Conservation (phyloP, 2,113 vertebrate genomes). For the Gopherus flavomarginatus region DNA sequence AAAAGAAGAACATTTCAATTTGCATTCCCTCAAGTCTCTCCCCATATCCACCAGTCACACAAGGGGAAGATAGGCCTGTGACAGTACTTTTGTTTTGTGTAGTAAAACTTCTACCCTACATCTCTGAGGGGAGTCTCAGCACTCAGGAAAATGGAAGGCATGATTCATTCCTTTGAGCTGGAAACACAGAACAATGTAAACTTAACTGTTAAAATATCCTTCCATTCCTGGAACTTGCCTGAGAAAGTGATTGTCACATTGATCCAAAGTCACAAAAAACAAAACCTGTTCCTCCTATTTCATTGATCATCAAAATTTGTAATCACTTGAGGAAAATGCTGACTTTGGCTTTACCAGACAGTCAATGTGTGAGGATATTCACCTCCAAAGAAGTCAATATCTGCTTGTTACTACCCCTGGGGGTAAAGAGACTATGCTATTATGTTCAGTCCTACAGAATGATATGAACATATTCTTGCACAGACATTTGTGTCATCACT, state of each 20-base stretch:
- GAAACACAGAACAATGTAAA: background rate
- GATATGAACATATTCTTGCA: rapidly evolving
- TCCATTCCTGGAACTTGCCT: background rate
- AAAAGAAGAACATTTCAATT: background rate
- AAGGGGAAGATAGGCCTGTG: background rate
- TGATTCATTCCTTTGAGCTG: background rate
- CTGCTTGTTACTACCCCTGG: background rate
- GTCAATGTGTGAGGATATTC: background rate
- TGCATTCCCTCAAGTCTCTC: background rate
- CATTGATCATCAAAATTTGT: background rate
- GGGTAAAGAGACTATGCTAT: background rate
- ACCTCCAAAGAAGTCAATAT: background rate
- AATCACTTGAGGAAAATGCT: background rate
- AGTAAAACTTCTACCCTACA: too few species aligned
- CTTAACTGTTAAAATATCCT: background rate
- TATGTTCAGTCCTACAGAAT: background rate
- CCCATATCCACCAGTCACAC: background rate
- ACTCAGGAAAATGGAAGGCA: background rate
- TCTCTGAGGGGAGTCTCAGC: background rate
- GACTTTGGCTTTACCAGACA: background rate
- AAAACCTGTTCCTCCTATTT: background rate
- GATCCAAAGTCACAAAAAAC: background rate
- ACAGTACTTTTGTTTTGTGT: background rate
- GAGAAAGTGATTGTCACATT: background rate
- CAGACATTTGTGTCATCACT: background rate